Conservation (phyloP, 2,797 vertebrate genomes). For the Urosaurus nigricauda region DNA sequence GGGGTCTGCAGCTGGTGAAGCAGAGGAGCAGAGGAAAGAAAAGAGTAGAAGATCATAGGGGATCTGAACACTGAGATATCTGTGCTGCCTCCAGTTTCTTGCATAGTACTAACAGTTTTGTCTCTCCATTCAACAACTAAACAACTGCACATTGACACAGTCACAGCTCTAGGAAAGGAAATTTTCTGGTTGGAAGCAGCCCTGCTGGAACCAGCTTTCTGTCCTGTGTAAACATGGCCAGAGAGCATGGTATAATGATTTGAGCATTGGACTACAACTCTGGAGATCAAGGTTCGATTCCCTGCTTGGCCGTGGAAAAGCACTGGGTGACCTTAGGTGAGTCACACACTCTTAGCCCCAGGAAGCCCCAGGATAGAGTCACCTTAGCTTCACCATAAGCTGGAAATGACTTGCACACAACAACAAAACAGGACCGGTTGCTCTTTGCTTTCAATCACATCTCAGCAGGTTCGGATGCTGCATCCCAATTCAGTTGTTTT, state of each 20-base stretch:
- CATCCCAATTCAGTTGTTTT: neutral
- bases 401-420: too few relatives aligned
- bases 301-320: too few relatives aligned
- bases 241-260: too few relatives aligned
- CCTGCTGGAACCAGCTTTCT: neutral
- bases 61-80: neutral
- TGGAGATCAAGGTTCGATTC: too few relatives aligned
- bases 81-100: neutral
- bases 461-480: neutral
- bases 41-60: neutral
- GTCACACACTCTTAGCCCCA: too few relatives aligned
- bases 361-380: too few relatives aligned
- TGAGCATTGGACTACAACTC: too few relatives aligned
- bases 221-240: neutral
- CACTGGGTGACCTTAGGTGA: too few relatives aligned
- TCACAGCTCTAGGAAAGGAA: neutral
- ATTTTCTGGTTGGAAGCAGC: neutral
- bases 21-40: neutral
- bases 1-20: neutral
- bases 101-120: neutral
- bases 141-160: neutral
- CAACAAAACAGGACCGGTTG: neutral
- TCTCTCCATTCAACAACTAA: neutral
- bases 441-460: neutral
- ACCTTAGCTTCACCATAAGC: too few relatives aligned